Base-by-base conservation (phyloP, 2,797 vertebrate species). In the Ispidina lecontei region DNA sequence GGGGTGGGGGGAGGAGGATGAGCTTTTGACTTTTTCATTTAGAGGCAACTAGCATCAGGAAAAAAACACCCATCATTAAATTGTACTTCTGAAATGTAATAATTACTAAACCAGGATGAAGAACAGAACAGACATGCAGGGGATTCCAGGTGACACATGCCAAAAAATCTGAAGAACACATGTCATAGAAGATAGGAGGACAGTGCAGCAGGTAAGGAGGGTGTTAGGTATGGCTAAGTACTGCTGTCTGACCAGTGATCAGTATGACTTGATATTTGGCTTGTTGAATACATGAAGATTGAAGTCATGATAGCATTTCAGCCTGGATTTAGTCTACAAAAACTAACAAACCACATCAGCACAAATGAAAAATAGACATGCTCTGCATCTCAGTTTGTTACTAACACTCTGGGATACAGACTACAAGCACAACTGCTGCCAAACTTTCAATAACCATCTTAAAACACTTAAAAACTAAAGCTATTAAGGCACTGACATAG, bases 141-240 rank as follows among this genome's bases (percentile, higher is more conserved):
- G 23, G 87, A 44, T 54, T 70, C 19, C 68, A 82, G 14, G 35
- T 44, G 37, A 59, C 41, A 37, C 0, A 0, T 29, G 46, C 25
- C 2, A 2, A 56, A 79, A 62, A 7, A 16, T 39, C 20, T 71
- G 51, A 60, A 76, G n/a, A 87, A 44, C 0, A 1, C 1, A 1
- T 10, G 18, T 8, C 14, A n/a, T 5, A 7, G 17, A 63, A 39
- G 39, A 46, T 0, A 22, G 39, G 19, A 72, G 20, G 39, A 54
- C 14, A 67, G 43, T 5, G 69, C 14, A 23, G 39, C 1, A 0
- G 22, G 41, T 49, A 62, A 69, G 23, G 26, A n/a, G 67, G 23
- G 12, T 28, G 12, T 16, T 23, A 44, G 39, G 35, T 8, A 68
- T 10, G 71, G 41, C 10, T 55, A 68, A 59, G 19, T 52, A 64